Evolutionary conservation across 2,797 vertebrate species (phyloP).

Genomic region (Masticophis lateralis): DNA sequence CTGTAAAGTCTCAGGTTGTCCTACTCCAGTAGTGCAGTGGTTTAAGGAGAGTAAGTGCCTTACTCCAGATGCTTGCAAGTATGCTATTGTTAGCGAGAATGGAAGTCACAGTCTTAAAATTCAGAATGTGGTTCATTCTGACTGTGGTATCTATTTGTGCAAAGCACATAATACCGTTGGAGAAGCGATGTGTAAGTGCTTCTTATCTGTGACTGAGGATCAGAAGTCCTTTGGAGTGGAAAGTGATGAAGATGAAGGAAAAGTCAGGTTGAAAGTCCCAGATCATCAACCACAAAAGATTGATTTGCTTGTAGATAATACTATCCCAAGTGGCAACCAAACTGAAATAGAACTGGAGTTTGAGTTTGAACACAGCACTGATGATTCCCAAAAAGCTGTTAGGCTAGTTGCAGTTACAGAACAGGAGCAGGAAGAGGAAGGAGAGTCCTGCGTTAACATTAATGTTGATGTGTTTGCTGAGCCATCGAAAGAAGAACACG

Average conservation of each 20-base stretch:
- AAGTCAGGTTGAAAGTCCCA: conserved; percentile 68
- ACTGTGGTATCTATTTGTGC: conserved; percentile 86
- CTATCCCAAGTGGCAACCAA: conserved; percentile 75
- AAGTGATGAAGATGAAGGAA: conserved; percentile 72
- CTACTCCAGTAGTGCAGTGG: conserved; percentile 88
- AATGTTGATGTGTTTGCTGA: conserved; percentile 86
- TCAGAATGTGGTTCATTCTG: conserved; percentile 74
- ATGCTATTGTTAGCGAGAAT: conserved; percentile 80
- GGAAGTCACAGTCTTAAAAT: conserved; percentile 88
- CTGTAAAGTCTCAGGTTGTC: conserved; percentile 91
- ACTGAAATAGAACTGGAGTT: conserved; percentile 87
- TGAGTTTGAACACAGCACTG: conserved; percentile 78
- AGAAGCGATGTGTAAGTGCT: conserved; percentile 86
- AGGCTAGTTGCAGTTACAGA: conserved; percentile 79
- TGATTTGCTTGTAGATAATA: conserved; percentile 79
- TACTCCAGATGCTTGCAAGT: conserved; percentile 79
- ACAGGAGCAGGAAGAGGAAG: conserved; percentile 74
- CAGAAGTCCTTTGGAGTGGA: conserved; percentile 68
- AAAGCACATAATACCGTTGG: conserved; percentile 86
- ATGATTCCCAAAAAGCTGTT: conserved; percentile 80
- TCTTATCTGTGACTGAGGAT: conserved; percentile 75
- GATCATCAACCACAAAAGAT: conserved; percentile 74
- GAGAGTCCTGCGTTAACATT: conserved; percentile 78
- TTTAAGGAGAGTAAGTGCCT: conserved; percentile 85
- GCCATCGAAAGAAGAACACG: conserved; percentile 78